Conservation (phyloP, 2,888 invertebrate species). For the Nephrotoma guestfalica region DNA sequence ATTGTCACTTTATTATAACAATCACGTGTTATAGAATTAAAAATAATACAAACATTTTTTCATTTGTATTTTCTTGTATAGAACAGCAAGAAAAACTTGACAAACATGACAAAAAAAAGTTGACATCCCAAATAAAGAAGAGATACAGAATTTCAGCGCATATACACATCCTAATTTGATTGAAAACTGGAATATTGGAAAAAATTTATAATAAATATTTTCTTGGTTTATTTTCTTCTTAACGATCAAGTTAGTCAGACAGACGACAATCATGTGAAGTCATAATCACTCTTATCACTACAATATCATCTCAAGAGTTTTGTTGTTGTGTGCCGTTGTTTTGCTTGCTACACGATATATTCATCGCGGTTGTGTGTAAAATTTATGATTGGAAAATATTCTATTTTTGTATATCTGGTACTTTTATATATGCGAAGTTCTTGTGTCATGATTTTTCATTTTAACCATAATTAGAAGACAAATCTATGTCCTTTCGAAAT, state of each 20-base stretch:
- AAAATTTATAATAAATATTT: neutral
- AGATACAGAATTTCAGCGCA: neutral
- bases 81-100: neutral
- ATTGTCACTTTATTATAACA: neutral
- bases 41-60: neutral
- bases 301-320: neutral
- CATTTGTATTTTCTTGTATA: neutral
- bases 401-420: neutral
- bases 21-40: neutral
- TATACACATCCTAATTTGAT: neutral
- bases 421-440: neutral
- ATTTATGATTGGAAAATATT: neutral
- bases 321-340: neutral
- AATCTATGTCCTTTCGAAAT: neutral
- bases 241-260: slow-evolving; percentile 4
- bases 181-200: neutral
- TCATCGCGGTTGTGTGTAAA: neutral
- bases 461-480: neutral
- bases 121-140: neutral
- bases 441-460: neutral
- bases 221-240: neutral
- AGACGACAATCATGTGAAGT: slow-evolving; percentile 3
- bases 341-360: neutral
- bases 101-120: neutral
- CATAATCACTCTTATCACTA: neutral